A percentile compares a stretch with the other conserved stretches of the same genome.
Evolutionary conservation across 1,140 invertebrate genomes (phyloP).

Genomic region (Asbolus verrucosus): DNA sequence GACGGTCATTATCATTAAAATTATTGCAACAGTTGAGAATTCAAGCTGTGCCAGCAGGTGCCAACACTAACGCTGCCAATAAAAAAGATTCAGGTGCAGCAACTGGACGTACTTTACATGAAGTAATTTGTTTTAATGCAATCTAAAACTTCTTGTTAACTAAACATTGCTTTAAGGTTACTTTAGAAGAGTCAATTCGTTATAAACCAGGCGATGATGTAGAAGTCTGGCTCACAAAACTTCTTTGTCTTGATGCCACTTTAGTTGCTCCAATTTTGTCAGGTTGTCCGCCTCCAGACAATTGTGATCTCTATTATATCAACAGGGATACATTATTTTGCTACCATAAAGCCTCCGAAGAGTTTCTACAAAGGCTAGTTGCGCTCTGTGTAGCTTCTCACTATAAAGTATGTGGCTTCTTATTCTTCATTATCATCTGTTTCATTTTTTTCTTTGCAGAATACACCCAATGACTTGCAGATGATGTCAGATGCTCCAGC

Average conservation of each 20-base stretch:
- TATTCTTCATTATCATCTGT: slow-evolving; percentile 38
- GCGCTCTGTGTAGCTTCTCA: slow-evolving; percentile 97
- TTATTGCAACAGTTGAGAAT: slow-evolving; percentile 89
- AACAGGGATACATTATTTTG: slow-evolving; percentile 97
- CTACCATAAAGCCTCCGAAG: slow-evolving; percentile 95
- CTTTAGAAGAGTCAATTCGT: slow-evolving; percentile 94
- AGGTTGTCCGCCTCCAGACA: slow-evolving; percentile 87
- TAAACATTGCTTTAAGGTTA: too few species aligned
- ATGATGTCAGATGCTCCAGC: slow-evolving; percentile 99
- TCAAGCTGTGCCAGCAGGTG: slow-evolving; percentile 68
- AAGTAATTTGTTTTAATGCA: too few species aligned
- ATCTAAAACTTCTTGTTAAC: too few species aligned
- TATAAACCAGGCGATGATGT: slow-evolving; percentile 90
- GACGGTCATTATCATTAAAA: slow-evolving; percentile 95
- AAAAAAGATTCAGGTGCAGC: slow-evolving; percentile 65
- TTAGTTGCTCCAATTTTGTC: slow-evolving; percentile 74
- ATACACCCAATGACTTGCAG: slow-evolving; percentile 98
- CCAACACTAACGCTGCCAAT: slow-evolving; percentile 65
- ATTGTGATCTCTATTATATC: slow-evolving; percentile 92
- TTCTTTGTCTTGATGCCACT: slow-evolving; percentile 92
- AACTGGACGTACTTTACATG: slow-evolving; percentile 68
- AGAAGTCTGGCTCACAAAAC: slow-evolving; percentile 91
- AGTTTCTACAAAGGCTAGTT: slow-evolving; percentile 93
- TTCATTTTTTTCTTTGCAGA: slow-evolving; percentile 70
- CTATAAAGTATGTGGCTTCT: too few species aligned